Evolutionary conservation across 2,797 vertebrate genomes (phyloP), one percentile per base, ranked within the genome.

Genomic region (Zonotrichia albicollis): DNA sequence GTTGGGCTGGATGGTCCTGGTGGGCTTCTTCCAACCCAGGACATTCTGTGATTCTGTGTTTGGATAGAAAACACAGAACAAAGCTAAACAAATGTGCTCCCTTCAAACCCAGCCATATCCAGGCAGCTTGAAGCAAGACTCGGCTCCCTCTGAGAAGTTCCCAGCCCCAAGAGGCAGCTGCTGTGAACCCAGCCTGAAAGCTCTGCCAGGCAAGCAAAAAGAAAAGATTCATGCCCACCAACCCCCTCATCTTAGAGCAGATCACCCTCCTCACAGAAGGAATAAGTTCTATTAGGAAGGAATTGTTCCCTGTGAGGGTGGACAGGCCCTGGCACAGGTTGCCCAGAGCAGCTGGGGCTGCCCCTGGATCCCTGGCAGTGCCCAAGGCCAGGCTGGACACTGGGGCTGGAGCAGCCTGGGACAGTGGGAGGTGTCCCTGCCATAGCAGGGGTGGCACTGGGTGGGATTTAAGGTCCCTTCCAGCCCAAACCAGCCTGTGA

Each of bases 391-490:
- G 72, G 51, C 0, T 71, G 78, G 55, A 38, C 11, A 75, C 0
- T 75, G 22, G 64, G 70, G 62, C 48, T 1, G 74, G 48, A 81
- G 55, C 34, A 75, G 13, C 78, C 64, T 76, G 87, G 71, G 23
- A 7, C 19, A 20, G 38, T 50, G 57, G 16, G 0, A 76, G 64
- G 16, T 9, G 78, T 64, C 78, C 36, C 57, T 76, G 50, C 16
- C 71, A 25, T 21, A 50, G 36, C 23, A 7, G 29, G 25, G 54
- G 10, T n/a, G 61, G 38, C 0, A 4, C 16, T 25, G 38, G 51
- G 0, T 22, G 43, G 4, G 9, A 0, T 51, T 65, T 30, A 2
- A n/a, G 10, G 17, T 54, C 30, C 25, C 15, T 74, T 5, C 13
- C 22, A 23, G 3, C 15, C 26, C 34, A 67, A 54, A 54, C 3